Base-by-base conservation (phyloP, 1,140 invertebrate species). In the Ruditapes philippinarum region DNA sequence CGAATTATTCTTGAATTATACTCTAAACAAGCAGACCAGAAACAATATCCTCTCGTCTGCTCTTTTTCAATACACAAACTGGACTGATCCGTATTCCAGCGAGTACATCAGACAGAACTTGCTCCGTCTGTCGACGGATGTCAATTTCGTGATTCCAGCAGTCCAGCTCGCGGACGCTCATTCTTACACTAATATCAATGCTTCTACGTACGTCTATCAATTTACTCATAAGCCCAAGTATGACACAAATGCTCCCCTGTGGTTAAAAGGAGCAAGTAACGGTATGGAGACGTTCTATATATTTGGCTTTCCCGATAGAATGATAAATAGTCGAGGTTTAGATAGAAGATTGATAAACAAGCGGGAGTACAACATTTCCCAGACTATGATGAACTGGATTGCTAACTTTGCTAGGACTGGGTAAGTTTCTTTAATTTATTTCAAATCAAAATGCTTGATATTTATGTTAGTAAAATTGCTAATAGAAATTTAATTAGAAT, bases 21-120 rank as follows among this genome's bases (percentile, higher is more conserved):
- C 85, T 2, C 25, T 88, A 19, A n/a, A 54, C 45, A 88, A 31
- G 45, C n/a, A 33, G 0, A 88, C 60, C 7, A 42, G 76, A 36
- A 68, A 70, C n/a, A 88, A 65, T 28, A n/a, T 88, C 14, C 4
- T 68, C 60, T 40, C 36, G 0, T 80, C 87, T 19, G 45, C 68
- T 25, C 51, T 89, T 38, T 82, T 49, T 60, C 62, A 74, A n/a
- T 89, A 82, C 36, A 81, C 87, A n/a, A 89, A 83, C 68, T 89
- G 87, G 87, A 82, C 79, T 22, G 87, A 89, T 60, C 87, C 87
- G 5, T 28, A 76, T 25, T 82, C 40, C 38, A 70, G 33, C 12
- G 31, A 74, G 17, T 60, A 36, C 28, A 73, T 82, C 9, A 73
- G 45, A 80, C 33, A 89, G 11, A 83, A 83, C 33, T 36, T 83